Evolutionary conservation across 2,888 invertebrate species (phyloP), one percentile per base, ranked within the genome.

Genomic region (Druceiella hillmani): DNA sequence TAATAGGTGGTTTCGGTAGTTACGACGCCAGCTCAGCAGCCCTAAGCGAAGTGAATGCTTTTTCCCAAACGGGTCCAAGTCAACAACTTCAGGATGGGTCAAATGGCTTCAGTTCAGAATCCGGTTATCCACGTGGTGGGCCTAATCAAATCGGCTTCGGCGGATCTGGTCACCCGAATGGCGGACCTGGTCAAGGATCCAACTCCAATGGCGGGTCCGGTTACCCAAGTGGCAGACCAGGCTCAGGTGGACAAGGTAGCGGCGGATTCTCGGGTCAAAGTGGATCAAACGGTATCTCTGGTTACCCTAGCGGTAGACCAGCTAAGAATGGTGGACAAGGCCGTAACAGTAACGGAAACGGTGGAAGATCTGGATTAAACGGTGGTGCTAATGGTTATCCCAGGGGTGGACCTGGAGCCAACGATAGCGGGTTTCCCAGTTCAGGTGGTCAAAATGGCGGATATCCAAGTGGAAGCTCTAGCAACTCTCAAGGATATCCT

Each of bases 401-500:
- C 3, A 33, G 38, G 14, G 41, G 40, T 40, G 4, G 44, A 9
- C 32, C 38, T 27, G 24, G 31, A 10, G 27, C 17, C 16, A 28
- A 17, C 11, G 35, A 36, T 17, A 33, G 44, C 10, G 41, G 37
- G 2, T 40, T 39, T 28, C 22, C 34, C 12, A 36, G 44, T 27
- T 40, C 11, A 17, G 20, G 11, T 11, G 10, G 4, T 25, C 14
- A 24, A 12, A 30, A 20, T n/a, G 26, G 17, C 12, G 43, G 44
- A 9, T 41, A 42, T 13, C 20, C 38, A 9, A 32, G 36, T 10
- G 40, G 36, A 3, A 47, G 41, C 10, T 36, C 44, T 6, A 52
- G 53, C 22, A 57, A 54, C 3, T 54, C 56, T 12, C 58, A 64
- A 14, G 68, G 68, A 1, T 68, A 68, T 39, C 64, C 68, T 2